These are phyloP conservation scores for Apodemus speciosus DNA, from an alignment of 2,113 vertebrate genomes.

Conservation along the genomic window DNA sequence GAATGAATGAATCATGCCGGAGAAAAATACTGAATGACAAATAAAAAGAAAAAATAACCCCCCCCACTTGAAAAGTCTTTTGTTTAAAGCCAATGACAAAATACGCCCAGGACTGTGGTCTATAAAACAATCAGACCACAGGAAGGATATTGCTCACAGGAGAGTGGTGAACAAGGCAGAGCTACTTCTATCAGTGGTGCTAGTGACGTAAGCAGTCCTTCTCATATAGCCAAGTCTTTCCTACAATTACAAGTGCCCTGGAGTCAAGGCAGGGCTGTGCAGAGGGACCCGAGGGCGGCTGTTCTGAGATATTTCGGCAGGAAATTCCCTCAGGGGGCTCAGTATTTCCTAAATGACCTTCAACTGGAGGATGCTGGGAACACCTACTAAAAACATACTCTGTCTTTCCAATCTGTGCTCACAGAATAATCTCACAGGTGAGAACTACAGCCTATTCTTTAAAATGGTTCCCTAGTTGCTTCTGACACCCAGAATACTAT, in stretches of 20 bases:
- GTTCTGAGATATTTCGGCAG: not conserved
- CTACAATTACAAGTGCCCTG: not conserved
- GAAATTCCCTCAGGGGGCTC: not conserved
- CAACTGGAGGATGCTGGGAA: not conserved
- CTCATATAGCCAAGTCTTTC: not conserved
- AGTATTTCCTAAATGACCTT: not conserved
- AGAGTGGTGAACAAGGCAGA: not conserved
- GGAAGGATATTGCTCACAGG: not conserved
- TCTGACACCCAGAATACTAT: not conserved
- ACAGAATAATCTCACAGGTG: not conserved
- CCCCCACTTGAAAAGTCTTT: not conserved
- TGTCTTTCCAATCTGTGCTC: not conserved
- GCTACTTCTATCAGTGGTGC: not conserved
- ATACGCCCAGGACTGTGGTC: not conserved
- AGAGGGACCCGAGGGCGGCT: rapidly evolving
- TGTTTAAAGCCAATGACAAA: not conserved
- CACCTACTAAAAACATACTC: not conserved
- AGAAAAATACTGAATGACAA: not conserved
- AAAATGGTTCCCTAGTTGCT: not conserved
- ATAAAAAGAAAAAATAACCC: not conserved
- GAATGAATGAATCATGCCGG: not conserved
- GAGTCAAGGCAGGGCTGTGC: not conserved
- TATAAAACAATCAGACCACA: not conserved
- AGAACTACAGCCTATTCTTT: not conserved
- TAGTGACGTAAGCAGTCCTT: not conserved